Percentiles rank a stretch among this genome's conserved stretches.
Evolutionary conservation across 2,797 vertebrate species (phyloP).

Genomic region (Melanotaenia maccullochi): DNA sequence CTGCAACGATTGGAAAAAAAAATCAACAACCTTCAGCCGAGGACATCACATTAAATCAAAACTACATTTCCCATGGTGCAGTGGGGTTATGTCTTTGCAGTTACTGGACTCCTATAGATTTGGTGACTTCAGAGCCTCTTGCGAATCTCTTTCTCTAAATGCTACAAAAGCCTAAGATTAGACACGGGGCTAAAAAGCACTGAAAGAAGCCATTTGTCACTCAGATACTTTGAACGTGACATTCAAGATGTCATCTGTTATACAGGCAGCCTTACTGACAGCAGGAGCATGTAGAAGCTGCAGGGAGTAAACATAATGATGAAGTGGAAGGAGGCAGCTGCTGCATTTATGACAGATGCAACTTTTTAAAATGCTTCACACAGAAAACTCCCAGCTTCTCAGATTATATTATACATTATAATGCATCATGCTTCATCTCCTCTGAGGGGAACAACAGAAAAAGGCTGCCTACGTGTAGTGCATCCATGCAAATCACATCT

Average conservation of each 20-base stretch:
- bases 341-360: conserved; percentile 23
- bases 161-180: conserved; percentile 41
- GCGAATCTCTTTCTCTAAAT: not conserved
- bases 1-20: conserved; percentile 21
- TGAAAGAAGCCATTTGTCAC: conserved; percentile 32
- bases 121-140: conserved; percentile 29
- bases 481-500: conserved; percentile 56
- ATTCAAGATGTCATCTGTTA: conserved; percentile 35
- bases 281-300: conserved; percentile 18
- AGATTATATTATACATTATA: conserved; percentile 55
- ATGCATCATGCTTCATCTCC: conserved; percentile 53
- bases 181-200: not conserved
- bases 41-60: conserved; percentile 55
- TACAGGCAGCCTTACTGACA: conserved; percentile 9
- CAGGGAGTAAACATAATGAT: conserved; percentile 45
- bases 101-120: conserved; percentile 41
- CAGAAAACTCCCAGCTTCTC: conserved; percentile 46
- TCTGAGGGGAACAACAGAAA: conserved; percentile 44
- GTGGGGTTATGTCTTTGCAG: conserved; percentile 48
- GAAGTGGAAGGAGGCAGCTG: conserved; percentile 45
- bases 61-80: conserved; percentile 59
- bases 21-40: conserved; percentile 26
- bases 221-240: conserved; percentile 38
- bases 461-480: conserved; percentile 27
- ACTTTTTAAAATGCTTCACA: conserved; percentile 43